Percentiles rank a stretch among this genome's conserved stretches.
phyloP scores from a whole-genome alignment of 64 coral and sea anemone genomes.

The Porites australiensis region DNA sequence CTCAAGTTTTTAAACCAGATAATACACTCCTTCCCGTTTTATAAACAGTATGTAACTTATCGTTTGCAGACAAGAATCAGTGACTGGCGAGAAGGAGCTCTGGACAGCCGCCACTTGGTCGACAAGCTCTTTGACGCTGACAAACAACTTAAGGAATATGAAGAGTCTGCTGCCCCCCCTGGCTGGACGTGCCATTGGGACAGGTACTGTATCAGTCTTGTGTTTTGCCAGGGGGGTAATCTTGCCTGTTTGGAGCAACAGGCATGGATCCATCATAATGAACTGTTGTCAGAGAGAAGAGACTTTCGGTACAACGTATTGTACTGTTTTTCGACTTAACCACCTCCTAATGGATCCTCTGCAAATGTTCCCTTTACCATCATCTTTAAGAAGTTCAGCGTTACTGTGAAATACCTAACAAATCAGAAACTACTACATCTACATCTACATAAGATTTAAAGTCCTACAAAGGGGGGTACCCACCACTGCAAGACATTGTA shows the following conservation, averaged over 20 bases:
- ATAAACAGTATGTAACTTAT: too few relatives aligned
- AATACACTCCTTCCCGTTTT: not conserved
- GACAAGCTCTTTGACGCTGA: constrained; percentile 86
- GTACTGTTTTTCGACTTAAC: constrained; percentile 10
- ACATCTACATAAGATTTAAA: too few relatives aligned
- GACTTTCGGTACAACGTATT: not conserved
- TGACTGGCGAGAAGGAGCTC: constrained; percentile 94
- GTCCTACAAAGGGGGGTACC: too few relatives aligned
- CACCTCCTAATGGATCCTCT: not conserved
- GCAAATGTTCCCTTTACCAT: constrained; percentile 3
- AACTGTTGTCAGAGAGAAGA: constrained; percentile 31
- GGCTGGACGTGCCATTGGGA: constrained; percentile 99
- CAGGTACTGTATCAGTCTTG: constrained; percentile 99
- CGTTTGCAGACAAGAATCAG: constrained; percentile 81
- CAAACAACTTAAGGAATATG: constrained; percentile 87
- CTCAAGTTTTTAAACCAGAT: too few relatives aligned
- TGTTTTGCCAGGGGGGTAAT: constrained; percentile 91
- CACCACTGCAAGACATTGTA: too few relatives aligned
- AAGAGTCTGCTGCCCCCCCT: constrained; percentile 94
- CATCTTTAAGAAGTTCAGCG: not conserved
- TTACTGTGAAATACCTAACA: not conserved
- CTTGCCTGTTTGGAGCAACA: constrained; percentile 33
- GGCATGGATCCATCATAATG: constrained; percentile 17
- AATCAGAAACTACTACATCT: not conserved
- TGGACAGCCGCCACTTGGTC: constrained; percentile 85